Evolutionary conservation across 2,888 invertebrate species (phyloP), one percentile per base, ranked within the genome.

Genomic region (Drosophila rellima): DNA sequence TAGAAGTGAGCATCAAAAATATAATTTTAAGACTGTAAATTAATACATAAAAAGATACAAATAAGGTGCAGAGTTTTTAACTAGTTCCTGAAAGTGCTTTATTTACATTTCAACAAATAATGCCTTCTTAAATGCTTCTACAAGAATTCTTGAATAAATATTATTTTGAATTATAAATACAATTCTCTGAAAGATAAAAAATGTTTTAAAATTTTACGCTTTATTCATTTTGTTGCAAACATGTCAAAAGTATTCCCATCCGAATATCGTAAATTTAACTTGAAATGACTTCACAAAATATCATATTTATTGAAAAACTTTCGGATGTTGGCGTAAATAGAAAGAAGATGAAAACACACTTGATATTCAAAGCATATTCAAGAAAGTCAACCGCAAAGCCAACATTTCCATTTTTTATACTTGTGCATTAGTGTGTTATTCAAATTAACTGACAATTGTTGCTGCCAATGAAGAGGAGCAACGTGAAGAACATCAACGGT

Each of bases 371-470:
- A 63, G 60, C 47, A 63, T 62, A 60, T 56, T 51, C 50, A 56
- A 56, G 59, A 48, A 52, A 65, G 42, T 45, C 26, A 47, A 60
- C 39, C 37, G 23, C 33, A 54, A 59, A 61, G 40, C 35, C 37
- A 65, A 48, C 37, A 55, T 47, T 51, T 57, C 26, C 50, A 74
- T 66, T 67, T 62, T 40, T 51, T 31, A 23, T 47, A 33, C 42
- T 35, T 29, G 15, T 55, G 56, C 23, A 40, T 67, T 61, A 60
- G 59, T 29, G 45, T 51, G 45, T 52, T 68, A 60, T 71, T 74
- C 48, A 67, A 77, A 77, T 65, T 44, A 39, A 31, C 48, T 56
- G 65, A 59, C 65, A 80, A 85, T 70, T 80, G 62, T 82, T 73
- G 63, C 37, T 54, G 39, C 29, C 62, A 70, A 56, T 50, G 26